Base-by-base conservation (phyloP, 2,888 invertebrate species). In the Lordiphosa andalusiaca region DNA sequence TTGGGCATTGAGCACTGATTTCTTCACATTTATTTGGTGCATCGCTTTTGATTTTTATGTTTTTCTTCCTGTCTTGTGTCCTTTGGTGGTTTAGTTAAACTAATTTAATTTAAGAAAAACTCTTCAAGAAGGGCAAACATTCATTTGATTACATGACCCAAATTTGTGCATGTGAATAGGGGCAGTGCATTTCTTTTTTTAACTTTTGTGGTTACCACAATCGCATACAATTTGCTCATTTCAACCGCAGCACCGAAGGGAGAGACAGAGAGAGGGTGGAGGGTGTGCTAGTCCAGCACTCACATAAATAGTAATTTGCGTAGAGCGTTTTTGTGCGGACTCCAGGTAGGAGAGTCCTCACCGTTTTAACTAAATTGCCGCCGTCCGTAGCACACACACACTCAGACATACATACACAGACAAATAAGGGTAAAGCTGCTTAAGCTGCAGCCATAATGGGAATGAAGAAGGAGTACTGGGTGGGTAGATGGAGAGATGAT, bases 201-300 rank as follows among this genome's bases (percentile, higher is more conserved):
- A 13, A 30, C 16, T 42, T 48, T 40, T 21, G 61, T 47, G 49
- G 61, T 55, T 53, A 61, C 78, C 84, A 68, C 73, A 84, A 82
- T 82, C 71, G 75, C 80, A 78, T 75, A 80, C 76, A 84, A 84
- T 84, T 80, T 78, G 78, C 83, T 82, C 73, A 82, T 84, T 84
- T 84, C 56, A 64, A 73, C 80, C 68, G 65, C 74, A 73, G 50
- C 64, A 64, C 68, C 64, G 63, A 51, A 41, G 47, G 13, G 36
- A 46, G 46, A 19, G 19, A 19, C 19, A 16, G 16, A 16, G 16
- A 1, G 16, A 19, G 21, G 7, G 19, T 40, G 33, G 41, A 23
- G 41, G 25, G 48, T n/a, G 47, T 19, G 6, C 39, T 40, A n/a
- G 60, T 51, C 56, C 61, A 53, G 71, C 64, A 73, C 77, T 73